Evolutionary conservation across 2,888 invertebrate genomes (phyloP).

Genomic region (Dysmachus trigonus): DNA sequence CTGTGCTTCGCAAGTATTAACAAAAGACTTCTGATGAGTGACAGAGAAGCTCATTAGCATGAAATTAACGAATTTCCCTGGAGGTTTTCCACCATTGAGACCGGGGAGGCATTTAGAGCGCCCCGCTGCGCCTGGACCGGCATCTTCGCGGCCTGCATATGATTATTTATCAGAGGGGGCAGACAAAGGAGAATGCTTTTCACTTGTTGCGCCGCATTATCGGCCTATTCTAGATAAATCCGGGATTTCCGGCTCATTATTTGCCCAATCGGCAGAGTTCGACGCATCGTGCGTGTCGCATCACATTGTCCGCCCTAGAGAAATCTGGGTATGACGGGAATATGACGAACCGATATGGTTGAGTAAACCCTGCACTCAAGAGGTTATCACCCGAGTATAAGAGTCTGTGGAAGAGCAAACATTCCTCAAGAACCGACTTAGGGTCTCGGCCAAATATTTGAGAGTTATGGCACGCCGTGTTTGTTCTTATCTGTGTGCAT

Average conservation of each 20-base stretch:
- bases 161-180: neutral
- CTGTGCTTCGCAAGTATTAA: neutral
- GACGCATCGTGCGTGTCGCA: neutral
- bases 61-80: slow-evolving; percentile 8
- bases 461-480: slow-evolving; percentile 7
- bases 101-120: neutral
- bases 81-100: neutral
- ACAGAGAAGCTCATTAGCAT: slow-evolving; percentile 33
- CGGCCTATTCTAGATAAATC: neutral
- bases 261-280: neutral
- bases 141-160: neutral
- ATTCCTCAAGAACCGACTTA: neutral
- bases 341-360: neutral
- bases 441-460: slow-evolving; percentile 23
- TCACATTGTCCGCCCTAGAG: neutral
- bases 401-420: neutral
- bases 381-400: slow-evolving; percentile 2
- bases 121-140: neutral
- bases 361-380: slow-evolving; percentile 12
- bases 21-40: slow-evolving; percentile 25
- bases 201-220: neutral
- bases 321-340: neutral
- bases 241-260: slow-evolving; percentile 19
- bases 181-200: neutral
- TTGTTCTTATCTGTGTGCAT: slow-evolving; percentile 14